A percentile compares a stretch with the other conserved stretches of the same genome.
These are phyloP conservation scores for Hoplias malabaricus DNA, from an alignment of 2,113 vertebrate genomes.

Conservation along the genomic window DNA sequence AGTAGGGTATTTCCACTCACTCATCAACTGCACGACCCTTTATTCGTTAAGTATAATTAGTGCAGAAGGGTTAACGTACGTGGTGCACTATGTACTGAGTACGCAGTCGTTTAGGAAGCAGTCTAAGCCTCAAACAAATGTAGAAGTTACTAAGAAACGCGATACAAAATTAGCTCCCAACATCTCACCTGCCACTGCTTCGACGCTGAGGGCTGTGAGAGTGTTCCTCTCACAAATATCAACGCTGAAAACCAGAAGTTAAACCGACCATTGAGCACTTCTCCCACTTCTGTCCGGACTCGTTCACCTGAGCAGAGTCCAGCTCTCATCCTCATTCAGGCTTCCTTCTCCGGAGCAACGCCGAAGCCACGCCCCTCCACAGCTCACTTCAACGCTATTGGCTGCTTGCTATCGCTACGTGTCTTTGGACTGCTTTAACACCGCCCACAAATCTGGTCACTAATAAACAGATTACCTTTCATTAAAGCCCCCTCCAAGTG, in stretches of 20 bases:
- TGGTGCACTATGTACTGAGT: too few species aligned
- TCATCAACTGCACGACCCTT: too few species aligned
- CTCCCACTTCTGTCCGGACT: neutral
- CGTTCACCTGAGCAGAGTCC: slow-evolving; percentile 2
- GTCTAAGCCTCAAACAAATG: too few species aligned
- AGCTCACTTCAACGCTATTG: neutral
- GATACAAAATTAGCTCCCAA: too few species aligned
- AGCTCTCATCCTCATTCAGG: neutral
- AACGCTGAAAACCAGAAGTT: neutral
- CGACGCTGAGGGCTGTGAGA: neutral
- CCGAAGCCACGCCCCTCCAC: neutral
- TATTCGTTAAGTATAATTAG: too few species aligned
- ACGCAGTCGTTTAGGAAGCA: too few species aligned
- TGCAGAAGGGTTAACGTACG: too few species aligned
- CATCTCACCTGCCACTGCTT: neutral
- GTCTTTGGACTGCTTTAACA: neutral
- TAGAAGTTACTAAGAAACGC: too few species aligned
- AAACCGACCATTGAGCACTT: neutral
- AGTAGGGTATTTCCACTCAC: too few species aligned
- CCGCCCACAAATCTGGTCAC: neutral
- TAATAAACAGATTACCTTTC: too few species aligned
- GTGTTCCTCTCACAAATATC: neutral
- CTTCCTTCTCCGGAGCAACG: neutral
- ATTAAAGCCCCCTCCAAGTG: too few species aligned
- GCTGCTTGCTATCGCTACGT: neutral